Conservation (phyloP, 1,140 invertebrate species). For the Oryctes rhinoceros region DNA sequence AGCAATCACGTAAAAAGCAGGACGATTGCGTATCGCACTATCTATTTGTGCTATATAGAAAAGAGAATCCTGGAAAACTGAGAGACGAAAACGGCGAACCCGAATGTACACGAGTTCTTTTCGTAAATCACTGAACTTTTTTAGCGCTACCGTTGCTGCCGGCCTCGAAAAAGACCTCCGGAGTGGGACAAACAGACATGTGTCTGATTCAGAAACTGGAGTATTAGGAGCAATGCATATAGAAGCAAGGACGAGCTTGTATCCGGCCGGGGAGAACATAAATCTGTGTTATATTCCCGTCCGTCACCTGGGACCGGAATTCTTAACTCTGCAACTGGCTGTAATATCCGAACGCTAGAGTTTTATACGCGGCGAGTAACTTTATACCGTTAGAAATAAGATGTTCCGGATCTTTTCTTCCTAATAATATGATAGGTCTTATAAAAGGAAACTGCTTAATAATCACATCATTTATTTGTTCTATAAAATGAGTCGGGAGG, state of each 20-base stretch:
- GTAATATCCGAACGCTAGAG: slow-evolving; percentile 20
- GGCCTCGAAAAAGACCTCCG: slow-evolving; percentile 5
- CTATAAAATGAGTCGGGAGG: too few relatives aligned
- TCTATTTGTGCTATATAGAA: slow-evolving; percentile 8
- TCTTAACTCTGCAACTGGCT: not conserved
- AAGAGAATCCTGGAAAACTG: not conserved
- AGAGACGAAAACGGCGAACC: not conserved
- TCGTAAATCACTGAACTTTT: slow-evolving; percentile 23
- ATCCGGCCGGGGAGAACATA: not conserved
- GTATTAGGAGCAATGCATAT: slow-evolving; percentile 13
- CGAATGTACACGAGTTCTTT: slow-evolving; percentile 13
- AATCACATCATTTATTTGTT: too few relatives aligned
- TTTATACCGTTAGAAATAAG: not conserved
- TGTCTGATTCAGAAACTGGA: slow-evolving; percentile 17
- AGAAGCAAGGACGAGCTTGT: slow-evolving; percentile 18
- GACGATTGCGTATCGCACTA: not conserved
- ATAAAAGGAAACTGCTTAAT: not conserved
- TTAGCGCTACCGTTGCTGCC: not conserved
- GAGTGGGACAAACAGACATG: not conserved
- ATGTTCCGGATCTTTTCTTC: not conserved
- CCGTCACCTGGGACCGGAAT: slow-evolving; percentile 25
- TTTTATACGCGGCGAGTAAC: not conserved
- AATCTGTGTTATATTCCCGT: slow-evolving; percentile 31
- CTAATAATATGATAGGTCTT: not conserved
- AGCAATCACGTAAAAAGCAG: slow-evolving; percentile 6